These are phyloP conservation scores for Lasiurus borealis DNA, from an alignment of 2,113 vertebrate species.

Conservation along the genomic window DNA sequence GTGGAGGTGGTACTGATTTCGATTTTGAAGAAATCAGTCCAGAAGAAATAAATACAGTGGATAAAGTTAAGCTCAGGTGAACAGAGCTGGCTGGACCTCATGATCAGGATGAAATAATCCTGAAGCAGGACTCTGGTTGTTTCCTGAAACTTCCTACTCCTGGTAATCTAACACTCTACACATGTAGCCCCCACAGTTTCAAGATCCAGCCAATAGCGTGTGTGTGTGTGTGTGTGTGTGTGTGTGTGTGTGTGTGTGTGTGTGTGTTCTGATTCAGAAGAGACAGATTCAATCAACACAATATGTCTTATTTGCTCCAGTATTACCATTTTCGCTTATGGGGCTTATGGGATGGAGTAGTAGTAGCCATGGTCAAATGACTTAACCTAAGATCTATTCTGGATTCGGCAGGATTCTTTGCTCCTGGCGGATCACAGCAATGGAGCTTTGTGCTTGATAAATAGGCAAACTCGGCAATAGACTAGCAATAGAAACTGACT, in stretches of 20 bases:
- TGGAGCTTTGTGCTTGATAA: conserved; percentile 76
- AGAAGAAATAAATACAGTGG: conserved; percentile 1
- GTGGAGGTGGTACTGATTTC: conserved; percentile 4
- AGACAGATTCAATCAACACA: conserved; percentile 72
- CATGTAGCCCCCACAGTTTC: conserved; percentile 79
- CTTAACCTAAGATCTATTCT: conserved; percentile 76
- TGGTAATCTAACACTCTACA: conserved; percentile 79
- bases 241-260: too few relatives aligned
- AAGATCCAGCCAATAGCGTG: conserved; percentile 60
- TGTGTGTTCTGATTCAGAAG: conserved; percentile 55
- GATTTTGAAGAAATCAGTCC: not conserved
- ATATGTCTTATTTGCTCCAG: conserved; percentile 69
- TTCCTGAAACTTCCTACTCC: conserved; percentile 84
- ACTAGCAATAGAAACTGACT: conserved; percentile 82
- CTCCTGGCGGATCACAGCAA: conserved; percentile 78
- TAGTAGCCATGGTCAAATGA: conserved; percentile 83
- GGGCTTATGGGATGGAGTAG: conserved; percentile 70
- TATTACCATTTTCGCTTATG: conserved; percentile 71
- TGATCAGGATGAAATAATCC: conserved; percentile 53
- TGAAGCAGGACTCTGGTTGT: conserved; percentile 40
- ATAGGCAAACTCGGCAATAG: conserved; percentile 79
- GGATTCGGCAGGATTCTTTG: not conserved
- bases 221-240: too few relatives aligned
- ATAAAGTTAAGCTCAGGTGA: not conserved
- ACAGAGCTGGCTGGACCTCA: conserved; percentile 71